Conservation (phyloP, 2,797 vertebrate species). For the Amniataba percoides region DNA sequence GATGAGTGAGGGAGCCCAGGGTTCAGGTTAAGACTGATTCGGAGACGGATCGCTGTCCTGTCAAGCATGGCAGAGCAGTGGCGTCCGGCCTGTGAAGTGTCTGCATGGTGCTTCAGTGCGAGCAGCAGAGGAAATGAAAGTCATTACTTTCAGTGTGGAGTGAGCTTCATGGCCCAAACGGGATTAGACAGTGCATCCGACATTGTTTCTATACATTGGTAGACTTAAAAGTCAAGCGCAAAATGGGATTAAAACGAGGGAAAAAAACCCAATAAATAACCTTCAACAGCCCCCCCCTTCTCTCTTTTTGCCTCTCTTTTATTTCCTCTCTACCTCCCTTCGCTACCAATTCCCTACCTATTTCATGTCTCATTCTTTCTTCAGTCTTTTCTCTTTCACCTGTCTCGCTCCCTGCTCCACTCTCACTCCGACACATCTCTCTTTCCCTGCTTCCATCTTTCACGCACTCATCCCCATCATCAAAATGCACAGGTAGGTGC, state of each 20-base stretch:
- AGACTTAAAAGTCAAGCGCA: slow-evolving; percentile 88
- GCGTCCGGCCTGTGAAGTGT: slow-evolving; percentile 73
- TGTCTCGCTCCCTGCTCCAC: slow-evolving; percentile 49
- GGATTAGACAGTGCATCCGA: slow-evolving; percentile 86
- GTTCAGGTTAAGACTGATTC: slow-evolving; percentile 67
- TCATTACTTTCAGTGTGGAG: slow-evolving; percentile 83
- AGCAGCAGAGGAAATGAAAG: slow-evolving; percentile 82
- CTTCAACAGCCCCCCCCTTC: slow-evolving; percentile 70
- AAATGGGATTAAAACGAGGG: slow-evolving; percentile 87
- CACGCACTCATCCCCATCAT: slow-evolving; percentile 65
- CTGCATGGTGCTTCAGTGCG: slow-evolving; percentile 65
- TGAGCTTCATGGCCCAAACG: slow-evolving; percentile 86
- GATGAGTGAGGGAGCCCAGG: slow-evolving; percentile 64
- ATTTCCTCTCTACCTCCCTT: slow-evolving; percentile 58
- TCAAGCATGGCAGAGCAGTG: slow-evolving; percentile 71
- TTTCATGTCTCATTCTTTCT: slow-evolving; percentile 68
- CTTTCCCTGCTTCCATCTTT: slow-evolving; percentile 54
- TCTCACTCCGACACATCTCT: slow-evolving; percentile 53
- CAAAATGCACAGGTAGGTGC: slow-evolving; percentile 70
- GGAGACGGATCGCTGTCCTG: slow-evolving; percentile 65
- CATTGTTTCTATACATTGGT: slow-evolving; percentile 87
- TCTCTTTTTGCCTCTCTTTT: slow-evolving; percentile 48
- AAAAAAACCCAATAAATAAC: slow-evolving; percentile 83
- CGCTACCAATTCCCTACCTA: slow-evolving; percentile 58
- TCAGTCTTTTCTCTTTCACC: slow-evolving; percentile 57